Evolutionary conservation across 1,140 invertebrate genomes (phyloP), one percentile per base, ranked within the genome.

Genomic region (Holcopasites calliopsidis): DNA sequence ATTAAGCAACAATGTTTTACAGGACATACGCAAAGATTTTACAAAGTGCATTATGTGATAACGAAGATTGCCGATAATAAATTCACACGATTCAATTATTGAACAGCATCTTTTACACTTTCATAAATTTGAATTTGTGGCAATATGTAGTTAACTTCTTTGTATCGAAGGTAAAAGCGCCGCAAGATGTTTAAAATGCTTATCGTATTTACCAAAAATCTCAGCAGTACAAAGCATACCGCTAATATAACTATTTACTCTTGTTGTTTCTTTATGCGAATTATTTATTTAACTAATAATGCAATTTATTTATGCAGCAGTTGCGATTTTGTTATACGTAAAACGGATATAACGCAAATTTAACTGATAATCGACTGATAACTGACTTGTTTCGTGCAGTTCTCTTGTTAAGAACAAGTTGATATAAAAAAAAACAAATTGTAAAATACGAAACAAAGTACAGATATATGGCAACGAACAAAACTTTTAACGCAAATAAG

Each of bases 381-480:
- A 66, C 10, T 23, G 52, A 70, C 26, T 76, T 69, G 31, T 65
- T 80, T 21, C 18, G 35, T 38, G 60, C 60, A 77, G 68, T 76
- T 71, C 66, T 40, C 47, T 81, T 80, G 26, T 69, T 80, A 28
- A 52, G 66, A 47, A 62, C 13, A 75, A 26, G 1, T 77, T 50
- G 35, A 78, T 44, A 6, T 38, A 57, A 54, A 80, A 31, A 26
- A 47, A 40, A 47, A n/a, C n/a, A n/a, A n/a, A n/a, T n/a, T 77
- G 50, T 69, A 50, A 52, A 66, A 70, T 61, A 35, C 28, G 26
- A 81, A 49, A 81, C 52, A 70, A 38, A 69, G 49, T 73, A 73
- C 55, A 70, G 61, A 78, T 73, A 78, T 68, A 74, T 65, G 57
- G 74, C 64, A 82, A 82, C 62, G 47, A 82, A 69, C 69, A 77